Evolutionary conservation across 1,140 invertebrate genomes (phyloP).

Genomic region (Limonius californicus): DNA sequence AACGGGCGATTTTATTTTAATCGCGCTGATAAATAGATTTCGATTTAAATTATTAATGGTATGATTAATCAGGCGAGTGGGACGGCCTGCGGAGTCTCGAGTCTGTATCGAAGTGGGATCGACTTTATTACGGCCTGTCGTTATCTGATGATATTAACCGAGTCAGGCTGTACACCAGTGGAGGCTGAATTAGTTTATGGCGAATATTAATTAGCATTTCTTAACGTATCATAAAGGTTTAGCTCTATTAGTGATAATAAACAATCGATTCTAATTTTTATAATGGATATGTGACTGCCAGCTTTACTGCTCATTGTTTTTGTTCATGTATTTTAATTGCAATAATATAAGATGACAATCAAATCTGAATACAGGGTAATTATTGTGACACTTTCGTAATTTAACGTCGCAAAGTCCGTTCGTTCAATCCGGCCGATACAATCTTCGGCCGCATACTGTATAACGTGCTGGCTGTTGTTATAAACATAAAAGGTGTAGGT

Average conservation of each 20-base stretch:
- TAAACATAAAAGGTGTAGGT: too few relatives aligned
- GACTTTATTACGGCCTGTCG: conserved; percentile 1
- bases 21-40: conserved; percentile 30
- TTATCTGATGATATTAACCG: conserved; percentile 17
- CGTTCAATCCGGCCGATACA: too few relatives aligned
- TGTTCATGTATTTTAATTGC: too few relatives aligned
- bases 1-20: conserved; percentile 25
- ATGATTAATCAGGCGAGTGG: conserved; percentile 28
- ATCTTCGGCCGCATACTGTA: too few relatives aligned
- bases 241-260: neutral
- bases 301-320: too few relatives aligned
- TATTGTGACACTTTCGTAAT: too few relatives aligned
- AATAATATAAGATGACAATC: too few relatives aligned
- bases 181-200: neutral
- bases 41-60: conserved; percentile 32
- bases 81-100: conserved; percentile 14
- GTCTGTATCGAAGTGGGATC: conserved; percentile 9
- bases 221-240: neutral
- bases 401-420: too few relatives aligned
- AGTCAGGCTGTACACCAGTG: neutral
- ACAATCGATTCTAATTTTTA: neutral
- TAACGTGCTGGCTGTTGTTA: too few relatives aligned
- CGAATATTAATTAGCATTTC: neutral
- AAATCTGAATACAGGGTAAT: too few relatives aligned
- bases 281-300: too few relatives aligned